Evolutionary conservation across 2,113 vertebrate genomes (phyloP), one percentile per base, ranked within the genome.

Genomic region (Nansenia antarctica): DNA sequence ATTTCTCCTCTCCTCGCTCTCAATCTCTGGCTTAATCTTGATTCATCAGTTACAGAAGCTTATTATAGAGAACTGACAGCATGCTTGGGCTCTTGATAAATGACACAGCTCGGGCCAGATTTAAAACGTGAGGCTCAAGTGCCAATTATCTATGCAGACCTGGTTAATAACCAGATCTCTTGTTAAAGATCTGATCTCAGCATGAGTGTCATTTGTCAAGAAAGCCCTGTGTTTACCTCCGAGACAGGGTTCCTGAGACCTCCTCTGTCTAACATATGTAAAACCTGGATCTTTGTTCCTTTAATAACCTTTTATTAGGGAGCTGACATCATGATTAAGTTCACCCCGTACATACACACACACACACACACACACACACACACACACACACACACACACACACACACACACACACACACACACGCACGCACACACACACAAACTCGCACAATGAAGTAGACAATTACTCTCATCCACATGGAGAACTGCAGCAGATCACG

Each of bases 91-190:
- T 93, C 92, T 93, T 98, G 97, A 99, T 98, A 97, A 96, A 99
- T 98, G 95, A 95, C 95, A 94, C 93, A 91, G 93, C 95, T 96
- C 94, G 91, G 92, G 93, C 94, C 95, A 94, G 93, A 96, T 95
- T 96, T 96, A 94, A 96, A 98, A 96, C 94, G 93, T 95, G 93
- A 96, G 94, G 94, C 96, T 96, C 96, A 98, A 98, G 95, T 96
- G 95, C 96, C 96, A 98, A 98, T 99, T 98, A 99, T 98, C 95
- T 96, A 92, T 94, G 95, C 96, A 96, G 96, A 95, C 95, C 95
- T 95, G 95, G 94, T 96, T 99, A 97, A 98, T 98, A 99, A 98
- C 95, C 94, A 95, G 95, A 96, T 96, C 94, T 95, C 95, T 96
- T 96, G 96, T 96, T 98, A 98, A 98, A 95, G 96, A 98, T 96